Base-by-base conservation (phyloP, 2,888 invertebrate species). In the Cylloceria caligata region DNA sequence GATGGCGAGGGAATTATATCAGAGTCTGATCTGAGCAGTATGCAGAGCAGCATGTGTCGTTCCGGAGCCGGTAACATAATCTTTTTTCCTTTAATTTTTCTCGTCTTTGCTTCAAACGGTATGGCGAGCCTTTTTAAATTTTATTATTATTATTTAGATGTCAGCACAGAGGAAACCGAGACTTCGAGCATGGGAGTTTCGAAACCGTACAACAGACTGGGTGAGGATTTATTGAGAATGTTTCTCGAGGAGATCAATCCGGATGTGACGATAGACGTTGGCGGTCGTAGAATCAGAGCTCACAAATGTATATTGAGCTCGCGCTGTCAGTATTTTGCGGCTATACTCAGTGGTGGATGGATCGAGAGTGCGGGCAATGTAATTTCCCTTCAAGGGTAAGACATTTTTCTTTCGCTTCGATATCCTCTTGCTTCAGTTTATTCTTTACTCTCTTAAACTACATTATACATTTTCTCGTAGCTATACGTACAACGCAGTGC, bases 271-370 rank as follows among this genome's bases (percentile, higher is more conserved):
- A 96, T 97, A 9, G 97, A 97, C 91, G 97, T 97, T 11, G 96
- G 96, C 52, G 97, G 97, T 0, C 95, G 96, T 67, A 95, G 96
- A 68, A 96, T 98, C 67, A 96, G 96, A 90, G 98, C 98, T 0
- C 98, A 98, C 91, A 97, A 97, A 93, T 98, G 98, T 92, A 97
- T 99, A 88, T 93, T 99, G 82, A 96, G 97, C 69, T 98, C 98
- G 13, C 94, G 98, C 73, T 98, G 98, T 91, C 97, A 97, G 91
- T 98, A 98, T 92, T 99, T 99, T 93, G 97, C 98, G 7, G 98
- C 97, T 19, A 96, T 98, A 93, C 93, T 98, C 34, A 97, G 97
- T 86, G 98, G 98, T 0, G 96, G 96, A 78, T 97, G 97, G 95
- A 95, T 96, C 30, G 97, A 97, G 89, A 95, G 94, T 89, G 95